phyloP scores from a whole-genome alignment of 2,888 invertebrate species.

The Diarsia rubi region DNA sequence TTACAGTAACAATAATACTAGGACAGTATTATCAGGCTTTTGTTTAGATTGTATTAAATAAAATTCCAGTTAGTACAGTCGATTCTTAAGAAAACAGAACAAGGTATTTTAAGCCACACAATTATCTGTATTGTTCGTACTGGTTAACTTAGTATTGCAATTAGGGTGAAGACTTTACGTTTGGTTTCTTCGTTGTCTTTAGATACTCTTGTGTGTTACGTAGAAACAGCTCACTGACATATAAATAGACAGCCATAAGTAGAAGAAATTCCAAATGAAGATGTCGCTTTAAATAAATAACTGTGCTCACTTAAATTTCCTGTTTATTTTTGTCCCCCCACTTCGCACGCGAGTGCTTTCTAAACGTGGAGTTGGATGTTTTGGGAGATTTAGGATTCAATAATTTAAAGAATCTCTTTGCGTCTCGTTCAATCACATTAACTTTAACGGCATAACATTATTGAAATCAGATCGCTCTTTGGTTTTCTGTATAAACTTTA shows the following conservation, averaged over 20 bases:
- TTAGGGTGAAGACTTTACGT: constrained; percentile 45
- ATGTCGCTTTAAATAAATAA: constrained; percentile 87
- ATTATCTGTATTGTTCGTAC: constrained; percentile 25
- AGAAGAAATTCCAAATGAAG: constrained; percentile 79
- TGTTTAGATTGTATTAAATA: constrained; percentile 40
- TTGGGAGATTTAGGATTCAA: constrained; percentile 71
- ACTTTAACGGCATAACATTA: not conserved
- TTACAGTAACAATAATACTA: constrained; percentile 62
- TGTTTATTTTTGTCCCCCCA: constrained; percentile 85
- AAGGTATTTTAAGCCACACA: constrained; percentile 37
- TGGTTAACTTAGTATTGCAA: constrained; percentile 54
- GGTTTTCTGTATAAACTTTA: not conserved
- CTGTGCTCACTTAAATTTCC: constrained; percentile 84
- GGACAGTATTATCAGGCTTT: constrained; percentile 55
- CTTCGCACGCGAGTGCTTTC: constrained; percentile 73
- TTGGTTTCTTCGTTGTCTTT: constrained; percentile 31
- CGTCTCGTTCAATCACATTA: not conserved
- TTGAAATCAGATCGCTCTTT: not conserved
- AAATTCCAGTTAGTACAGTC: constrained; percentile 30
- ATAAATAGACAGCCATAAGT: constrained; percentile 81
- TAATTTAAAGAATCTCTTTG: constrained; percentile 48
- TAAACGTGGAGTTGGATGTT: constrained; percentile 76
- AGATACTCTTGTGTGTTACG: constrained; percentile 26
- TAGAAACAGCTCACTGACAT: constrained; percentile 46
- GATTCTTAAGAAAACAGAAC: constrained; percentile 44